Evolutionary conservation across 35 echinoderm and acorn worm genomes (phyloP).

Genomic region (Lytechinus variegatus): DNA sequence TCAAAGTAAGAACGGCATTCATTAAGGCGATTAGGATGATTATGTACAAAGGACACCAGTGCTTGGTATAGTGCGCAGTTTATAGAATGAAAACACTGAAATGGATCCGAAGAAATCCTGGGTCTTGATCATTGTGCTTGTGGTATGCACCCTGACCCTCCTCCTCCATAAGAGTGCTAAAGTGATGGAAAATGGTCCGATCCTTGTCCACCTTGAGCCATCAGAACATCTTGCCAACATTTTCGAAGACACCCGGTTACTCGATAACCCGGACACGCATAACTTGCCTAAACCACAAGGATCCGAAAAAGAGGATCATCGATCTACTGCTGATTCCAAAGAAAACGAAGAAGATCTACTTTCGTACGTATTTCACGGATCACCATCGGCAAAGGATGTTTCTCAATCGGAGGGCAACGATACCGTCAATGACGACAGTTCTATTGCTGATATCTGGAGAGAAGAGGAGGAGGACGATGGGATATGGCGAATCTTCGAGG

Average conservation of each 20-base stretch:
- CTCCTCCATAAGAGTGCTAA: background rate
- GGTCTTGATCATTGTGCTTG: background rate
- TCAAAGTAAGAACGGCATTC: too few relatives aligned
- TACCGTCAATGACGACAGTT: background rate
- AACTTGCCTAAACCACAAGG: background rate
- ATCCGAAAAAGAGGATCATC: background rate
- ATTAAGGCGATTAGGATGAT: too few relatives aligned
- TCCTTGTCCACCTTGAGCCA: background rate
- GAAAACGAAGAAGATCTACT: background rate
- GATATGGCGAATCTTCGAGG: background rate
- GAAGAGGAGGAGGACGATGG: background rate
- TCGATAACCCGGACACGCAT: background rate
- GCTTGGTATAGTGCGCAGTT: too few relatives aligned
- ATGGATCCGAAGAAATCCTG: background rate
- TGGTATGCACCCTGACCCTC: background rate
- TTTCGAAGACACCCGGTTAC: background rate
- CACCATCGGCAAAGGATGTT: background rate
- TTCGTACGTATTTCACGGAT: background rate
- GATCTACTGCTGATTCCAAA: background rate
- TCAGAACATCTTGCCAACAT: background rate
- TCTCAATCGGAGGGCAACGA: background rate
- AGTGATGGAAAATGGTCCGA: background rate
- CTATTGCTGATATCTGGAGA: slow-evolving; percentile 14
- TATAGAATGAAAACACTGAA: background rate
- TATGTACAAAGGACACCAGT: too few relatives aligned